These are phyloP conservation scores for Colletes gigas DNA, from an alignment of 1,140 invertebrate genomes.

Conservation along the genomic window DNA sequence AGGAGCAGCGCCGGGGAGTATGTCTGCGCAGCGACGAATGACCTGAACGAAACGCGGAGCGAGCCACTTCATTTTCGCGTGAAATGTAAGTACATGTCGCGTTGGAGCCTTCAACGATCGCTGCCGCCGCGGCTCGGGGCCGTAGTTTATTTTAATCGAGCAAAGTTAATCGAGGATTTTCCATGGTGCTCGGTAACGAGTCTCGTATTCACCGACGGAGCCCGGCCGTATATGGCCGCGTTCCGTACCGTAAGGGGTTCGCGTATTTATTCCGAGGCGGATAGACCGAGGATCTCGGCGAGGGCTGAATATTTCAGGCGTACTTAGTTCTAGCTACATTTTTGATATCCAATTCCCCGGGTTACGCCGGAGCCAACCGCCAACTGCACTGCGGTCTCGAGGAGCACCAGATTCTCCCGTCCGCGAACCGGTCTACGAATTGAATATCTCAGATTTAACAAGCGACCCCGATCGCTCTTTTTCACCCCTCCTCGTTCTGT, in stretches of 20 bases:
- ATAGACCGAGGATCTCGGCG: conserved; percentile 46
- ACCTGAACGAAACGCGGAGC: conserved; percentile 82
- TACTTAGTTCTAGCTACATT: conserved; percentile 72
- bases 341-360: conserved; percentile 75
- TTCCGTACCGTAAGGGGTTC: not conserved
- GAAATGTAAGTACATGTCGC: conserved; percentile 83
- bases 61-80: conserved; percentile 83
- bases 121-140: too few species aligned
- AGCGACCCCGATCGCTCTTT: not conserved
- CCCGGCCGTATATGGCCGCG: too few species aligned
- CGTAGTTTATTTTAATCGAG: conserved; percentile 33
- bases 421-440: not conserved
- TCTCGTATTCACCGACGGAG: conserved; percentile 7
- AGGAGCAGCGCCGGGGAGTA: conserved; percentile 83
- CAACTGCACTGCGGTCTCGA: conserved; percentile 16
- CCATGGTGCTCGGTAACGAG: conserved; percentile 3
- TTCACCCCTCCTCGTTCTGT: too few species aligned
- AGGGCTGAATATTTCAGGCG: conserved; percentile 72
- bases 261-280: conserved; percentile 26
- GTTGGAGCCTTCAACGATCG: not conserved
- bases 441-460: conserved; percentile 36
- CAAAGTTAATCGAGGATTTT: conserved; percentile 36
- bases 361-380: conserved; percentile 42
- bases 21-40: conserved; percentile 83
- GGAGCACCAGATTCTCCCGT: not conserved